phyloP scores from a whole-genome alignment of 2,113 vertebrate genomes.

The Upupa epops region DNA sequence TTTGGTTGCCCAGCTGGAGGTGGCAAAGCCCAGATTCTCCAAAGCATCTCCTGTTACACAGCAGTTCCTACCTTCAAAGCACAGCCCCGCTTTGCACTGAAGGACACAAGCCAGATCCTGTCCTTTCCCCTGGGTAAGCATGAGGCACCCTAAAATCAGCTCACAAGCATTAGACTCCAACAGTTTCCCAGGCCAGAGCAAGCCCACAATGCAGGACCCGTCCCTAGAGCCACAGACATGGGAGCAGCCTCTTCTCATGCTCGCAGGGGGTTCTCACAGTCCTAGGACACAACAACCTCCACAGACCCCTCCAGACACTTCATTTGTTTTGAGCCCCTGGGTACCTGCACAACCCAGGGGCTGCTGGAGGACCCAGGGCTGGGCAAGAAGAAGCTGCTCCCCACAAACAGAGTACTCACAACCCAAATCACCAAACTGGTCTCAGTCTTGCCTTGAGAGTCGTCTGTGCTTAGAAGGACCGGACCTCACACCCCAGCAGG shows the following conservation, averaged over 20 bases:
- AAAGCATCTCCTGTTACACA: neutral
- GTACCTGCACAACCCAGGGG: too few relatives aligned
- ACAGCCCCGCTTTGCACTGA: accelerated
- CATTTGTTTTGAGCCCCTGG: too few relatives aligned
- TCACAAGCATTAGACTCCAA: neutral
- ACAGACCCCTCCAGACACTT: too few relatives aligned
- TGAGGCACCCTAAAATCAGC: neutral
- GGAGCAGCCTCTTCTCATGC: neutral
- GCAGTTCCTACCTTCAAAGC: accelerated
- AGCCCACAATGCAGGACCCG: neutral
- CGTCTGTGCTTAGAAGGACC: too few relatives aligned
- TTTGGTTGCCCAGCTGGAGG: neutral
- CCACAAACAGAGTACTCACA: too few relatives aligned
- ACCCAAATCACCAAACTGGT: too few relatives aligned
- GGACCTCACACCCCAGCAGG: too few relatives aligned
- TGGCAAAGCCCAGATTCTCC: neutral
- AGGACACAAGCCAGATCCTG: neutral
- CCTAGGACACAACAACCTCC: too few relatives aligned
- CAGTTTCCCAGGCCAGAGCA: neutral
- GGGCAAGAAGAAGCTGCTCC: too few relatives aligned
- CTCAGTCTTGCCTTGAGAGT: too few relatives aligned
- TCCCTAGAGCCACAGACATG: accelerated
- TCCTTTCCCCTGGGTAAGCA: accelerated
- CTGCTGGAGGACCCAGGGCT: too few relatives aligned
- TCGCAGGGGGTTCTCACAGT: neutral